A percentile compares a stretch with the other conserved stretches of the same genome.
These are phyloP conservation scores for Okamejei kenojei DNA, from an alignment of 2,797 vertebrate species.

Conservation along the genomic window DNA sequence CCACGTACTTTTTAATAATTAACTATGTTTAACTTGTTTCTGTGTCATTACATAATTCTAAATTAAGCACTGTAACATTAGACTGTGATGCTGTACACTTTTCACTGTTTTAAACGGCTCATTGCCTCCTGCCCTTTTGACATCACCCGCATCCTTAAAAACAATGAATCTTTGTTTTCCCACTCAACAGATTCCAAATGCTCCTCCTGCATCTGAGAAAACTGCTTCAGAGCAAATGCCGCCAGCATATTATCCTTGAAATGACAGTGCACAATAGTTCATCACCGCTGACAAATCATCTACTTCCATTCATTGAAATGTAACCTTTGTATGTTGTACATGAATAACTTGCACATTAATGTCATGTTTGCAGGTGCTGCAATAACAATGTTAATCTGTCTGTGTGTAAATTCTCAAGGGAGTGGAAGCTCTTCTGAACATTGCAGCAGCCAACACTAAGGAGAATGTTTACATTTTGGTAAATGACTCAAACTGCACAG, in stretches of 20 bases:
- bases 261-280: constrained; percentile 32
- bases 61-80: background rate
- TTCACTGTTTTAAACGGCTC: too few species aligned
- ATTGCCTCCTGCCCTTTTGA: background rate
- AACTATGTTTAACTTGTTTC: background rate
- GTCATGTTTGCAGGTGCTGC: too few species aligned
- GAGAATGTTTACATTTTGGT: too few species aligned
- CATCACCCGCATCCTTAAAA: background rate
- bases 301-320: background rate
- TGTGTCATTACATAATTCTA: background rate
- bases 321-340: background rate
- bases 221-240: constrained; percentile 62
- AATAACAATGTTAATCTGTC: too few species aligned
- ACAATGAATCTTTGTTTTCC: constrained; percentile 41
- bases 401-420: too few species aligned
- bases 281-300: background rate
- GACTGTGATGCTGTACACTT: too few species aligned
- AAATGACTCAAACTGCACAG: too few species aligned
- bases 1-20: background rate
- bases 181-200: constrained; percentile 69
- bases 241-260: constrained; percentile 82
- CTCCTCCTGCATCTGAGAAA: constrained; percentile 88
- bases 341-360: background rate
- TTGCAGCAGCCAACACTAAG: too few species aligned
- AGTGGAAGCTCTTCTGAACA: too few species aligned